A percentile compares a stretch with the other conserved stretches of the same genome.
Evolutionary conservation across 2,888 invertebrate genomes (phyloP).

Genomic region (Papilio gigon): DNA sequence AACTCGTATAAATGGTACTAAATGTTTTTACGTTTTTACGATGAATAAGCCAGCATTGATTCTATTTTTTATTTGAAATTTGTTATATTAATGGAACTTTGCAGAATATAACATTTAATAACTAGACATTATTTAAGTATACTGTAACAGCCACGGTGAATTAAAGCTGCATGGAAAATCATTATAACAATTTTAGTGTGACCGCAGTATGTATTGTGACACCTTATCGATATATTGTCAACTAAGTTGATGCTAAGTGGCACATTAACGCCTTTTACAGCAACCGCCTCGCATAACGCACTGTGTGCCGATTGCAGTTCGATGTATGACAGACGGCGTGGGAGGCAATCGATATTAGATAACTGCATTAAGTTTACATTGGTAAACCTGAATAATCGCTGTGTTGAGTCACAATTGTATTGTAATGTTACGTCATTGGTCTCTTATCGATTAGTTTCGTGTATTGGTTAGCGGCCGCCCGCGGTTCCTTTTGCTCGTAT

Average conservation of each 20-base stretch:
- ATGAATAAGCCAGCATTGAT: too few relatives aligned
- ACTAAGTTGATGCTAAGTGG: slow-evolving; percentile 33
- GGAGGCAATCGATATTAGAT: slow-evolving; percentile 77
- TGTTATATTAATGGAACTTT: too few relatives aligned
- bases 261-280: slow-evolving; percentile 38
- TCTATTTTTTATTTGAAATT: too few relatives aligned
- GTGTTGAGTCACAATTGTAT: slow-evolving; percentile 63
- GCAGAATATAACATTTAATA: too few relatives aligned
- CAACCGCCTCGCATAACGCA: slow-evolving; percentile 3
- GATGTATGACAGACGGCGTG: slow-evolving; percentile 68
- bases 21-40: too few relatives aligned
- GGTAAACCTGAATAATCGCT: slow-evolving; percentile 61
- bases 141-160: background rate
- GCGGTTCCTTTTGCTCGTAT: slow-evolving; percentile 47
- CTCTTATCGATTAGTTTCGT: slow-evolving; percentile 49
- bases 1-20: background rate
- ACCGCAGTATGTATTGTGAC: slow-evolving; percentile 29
- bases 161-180: background rate
- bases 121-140: background rate
- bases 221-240: slow-evolving; percentile 34
- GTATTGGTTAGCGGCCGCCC: slow-evolving; percentile 49
- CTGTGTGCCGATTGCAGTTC: slow-evolving; percentile 46
- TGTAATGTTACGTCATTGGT: slow-evolving; percentile 47
- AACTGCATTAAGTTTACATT: slow-evolving; percentile 72
- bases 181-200: slow-evolving; percentile 6